A percentile compares a stretch with the other conserved stretches of the same genome.
Conservation (phyloP, 2,113 vertebrate species). For the Turdus rufiventris region DNA sequence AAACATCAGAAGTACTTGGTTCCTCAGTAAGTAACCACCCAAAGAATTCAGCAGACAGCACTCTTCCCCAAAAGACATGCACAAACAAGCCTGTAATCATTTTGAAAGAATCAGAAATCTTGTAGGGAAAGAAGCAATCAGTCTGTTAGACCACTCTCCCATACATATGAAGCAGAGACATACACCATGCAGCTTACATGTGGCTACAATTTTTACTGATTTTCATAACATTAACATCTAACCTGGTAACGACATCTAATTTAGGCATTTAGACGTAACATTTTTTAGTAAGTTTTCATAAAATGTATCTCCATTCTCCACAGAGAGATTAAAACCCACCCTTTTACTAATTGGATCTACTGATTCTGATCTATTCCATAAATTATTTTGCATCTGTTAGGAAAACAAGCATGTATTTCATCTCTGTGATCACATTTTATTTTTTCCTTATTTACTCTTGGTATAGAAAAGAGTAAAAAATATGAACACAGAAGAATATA, state of each 20-base stretch:
- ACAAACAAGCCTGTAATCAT: neutral
- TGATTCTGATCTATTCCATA: neutral
- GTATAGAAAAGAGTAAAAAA: neutral
- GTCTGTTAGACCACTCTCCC: neutral
- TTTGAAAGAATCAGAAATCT: neutral
- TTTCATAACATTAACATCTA: neutral
- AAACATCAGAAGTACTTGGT: neutral
- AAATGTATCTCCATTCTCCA: neutral
- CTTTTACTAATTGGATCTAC: neutral
- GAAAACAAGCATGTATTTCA: neutral
- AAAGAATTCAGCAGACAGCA: neutral
- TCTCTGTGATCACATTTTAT: neutral
- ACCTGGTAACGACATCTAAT: neutral
- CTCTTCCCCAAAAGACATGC: neutral
- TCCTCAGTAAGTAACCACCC: neutral
- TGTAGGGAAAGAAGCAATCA: neutral
- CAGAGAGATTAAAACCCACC: neutral
- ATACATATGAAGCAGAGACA: neutral
- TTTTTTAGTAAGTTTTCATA: neutral
- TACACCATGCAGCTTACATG: fast-evolving
- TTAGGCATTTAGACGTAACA: neutral
- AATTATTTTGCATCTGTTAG: neutral
- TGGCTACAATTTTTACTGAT: neutral
- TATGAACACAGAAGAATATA: neutral
- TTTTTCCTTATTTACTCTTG: neutral